Evolutionary conservation across 2,888 invertebrate genomes (phyloP), one percentile per base, ranked within the genome.

Genomic region (Oligia fasciuncula): DNA sequence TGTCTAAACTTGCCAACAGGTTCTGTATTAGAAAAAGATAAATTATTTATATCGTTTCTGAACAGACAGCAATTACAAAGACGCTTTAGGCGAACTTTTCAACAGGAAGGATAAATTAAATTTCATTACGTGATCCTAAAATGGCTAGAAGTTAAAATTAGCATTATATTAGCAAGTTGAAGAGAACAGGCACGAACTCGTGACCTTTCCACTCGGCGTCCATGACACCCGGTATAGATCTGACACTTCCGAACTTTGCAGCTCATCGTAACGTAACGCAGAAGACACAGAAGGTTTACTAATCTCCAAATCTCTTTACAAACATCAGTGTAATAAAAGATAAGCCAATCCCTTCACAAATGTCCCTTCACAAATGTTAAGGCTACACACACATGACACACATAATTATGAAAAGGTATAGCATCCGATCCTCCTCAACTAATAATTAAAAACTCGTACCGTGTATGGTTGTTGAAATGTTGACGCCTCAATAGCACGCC

Each of bases 161-260:
- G 68, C 70, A 65, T 83, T 60, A 29, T 40, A 81, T 78, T 81
- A 76, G 66, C 57, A 76, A 71, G 70, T 71, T 70, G 54, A 68
- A 40, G 65, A 43, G 71, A 80, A 80, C 69, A 40, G 35, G 57
- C 57, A 51, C n/a, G 29, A 62, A 73, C 70, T 73, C 69, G 73
- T 40, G 82, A 82, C 84, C 85, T 73, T 70, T 63, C 35, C 35
- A n/a, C 68, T 68, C 63, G 73, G 46, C 77, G 43, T 60, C 72
- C 75, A 69, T 82, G 84, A 67, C 78, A 63, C 70, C 60, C 57
- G 66, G 43, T 19, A 54, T 78, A 69, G 67, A 85, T 81, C 82
- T 81, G 78, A 85, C 84, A 85, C 73, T 78, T 65, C 17, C 57
- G 72, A 85, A 84, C 77, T 84, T 81, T 72, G 69, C 62, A 73